Base-by-base conservation (phyloP, 2,113 vertebrate species). In the Gambusia affinis region DNA sequence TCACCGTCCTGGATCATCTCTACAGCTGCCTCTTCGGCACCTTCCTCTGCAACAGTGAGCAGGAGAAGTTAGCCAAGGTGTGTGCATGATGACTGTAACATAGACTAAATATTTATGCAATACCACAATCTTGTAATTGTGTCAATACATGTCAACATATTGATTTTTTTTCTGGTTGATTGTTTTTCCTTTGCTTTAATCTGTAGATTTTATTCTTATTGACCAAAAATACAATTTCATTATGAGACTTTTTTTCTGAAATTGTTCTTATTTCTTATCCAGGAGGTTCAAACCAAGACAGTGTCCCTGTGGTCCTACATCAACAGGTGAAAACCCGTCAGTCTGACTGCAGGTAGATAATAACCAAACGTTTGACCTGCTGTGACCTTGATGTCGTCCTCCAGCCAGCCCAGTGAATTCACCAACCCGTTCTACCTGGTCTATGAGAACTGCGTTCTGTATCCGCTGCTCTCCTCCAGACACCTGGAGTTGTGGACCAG, bases 11-110 rank as follows among this genome's bases (percentile, higher is more conserved):
- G 94, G 98, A 99, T 86, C 97, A 99, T 83, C 96, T 99, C 19
- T 98, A 98, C 92, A 99, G 98, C 91, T 98, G 97, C 82, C 95
- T 99, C 67, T 99, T 99, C 77, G 98, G 98, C 35, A 98, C 97
- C 14, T 99, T 99, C 92, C 94, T 99, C 67, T 97, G 95, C 82
- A 97, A 97, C 94, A 96, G 95, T 84, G 98, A 99, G 79, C 95
- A 96, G 85, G 96, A 99, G 79, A 91, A 95, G 73, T 57, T 92
- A 57, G 93, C 94, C 85, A 95, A 97, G 95, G 98, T 95, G 87
- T 78, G 87, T 83, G 29, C 29, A 3, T 37, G 60, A 29, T 60
- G 10, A 17, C 4, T 31, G 15, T 22, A 4, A 42, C 14, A 17
- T 14, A 44, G 14, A 44, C 14, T 44, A 44, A 44, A 44, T 44